Evolutionary conservation across 2,888 invertebrate species (phyloP).

Genomic region (Seira musarum): DNA sequence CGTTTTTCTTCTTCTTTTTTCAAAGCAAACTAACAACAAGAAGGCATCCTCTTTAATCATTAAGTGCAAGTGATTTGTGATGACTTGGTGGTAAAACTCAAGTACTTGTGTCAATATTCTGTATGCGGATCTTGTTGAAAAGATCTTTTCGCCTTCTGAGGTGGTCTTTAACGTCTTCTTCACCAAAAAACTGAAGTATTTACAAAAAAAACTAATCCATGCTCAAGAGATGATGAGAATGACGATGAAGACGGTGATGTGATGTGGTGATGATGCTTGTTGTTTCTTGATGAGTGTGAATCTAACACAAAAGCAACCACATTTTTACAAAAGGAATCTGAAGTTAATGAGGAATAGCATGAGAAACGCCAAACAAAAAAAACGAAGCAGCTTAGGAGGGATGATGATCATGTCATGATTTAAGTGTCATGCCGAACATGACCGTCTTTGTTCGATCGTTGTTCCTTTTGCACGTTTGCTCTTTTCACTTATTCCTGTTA

Average conservation of each 20-base stretch:
- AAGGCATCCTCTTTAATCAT: no score
- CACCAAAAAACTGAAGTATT: slow-evolving; percentile 28
- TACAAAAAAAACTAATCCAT: background rate
- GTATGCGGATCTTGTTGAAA: slow-evolving; percentile 39
- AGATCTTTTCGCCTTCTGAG: slow-evolving; percentile 31
- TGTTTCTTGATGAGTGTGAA: slow-evolving; percentile 32
- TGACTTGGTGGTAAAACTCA: slow-evolving; percentile 51
- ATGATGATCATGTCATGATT: slow-evolving; percentile 64
- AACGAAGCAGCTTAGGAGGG: slow-evolving; percentile 10
- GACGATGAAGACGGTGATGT: background rate
- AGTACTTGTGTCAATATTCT: slow-evolving; percentile 1
- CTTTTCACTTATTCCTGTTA: slow-evolving; percentile 33
- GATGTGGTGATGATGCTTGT: slow-evolving; percentile 11
- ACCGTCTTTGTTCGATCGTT: slow-evolving; percentile 57
- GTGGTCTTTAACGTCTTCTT: slow-evolving; percentile 39
- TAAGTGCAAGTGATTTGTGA: slow-evolving; percentile 45
- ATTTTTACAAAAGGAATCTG: background rate
- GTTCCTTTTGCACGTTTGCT: slow-evolving; percentile 41
- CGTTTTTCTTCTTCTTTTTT: no score
- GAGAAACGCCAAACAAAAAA: slow-evolving; percentile 27
- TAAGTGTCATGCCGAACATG: slow-evolving; percentile 64
- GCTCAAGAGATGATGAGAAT: background rate
- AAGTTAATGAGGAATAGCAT: slow-evolving; percentile 24
- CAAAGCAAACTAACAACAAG: no score
- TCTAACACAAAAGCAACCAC: slow-evolving; percentile 21